A percentile compares a stretch with the other conserved stretches of the same genome.
Conservation (phyloP, 2,113 vertebrate genomes). For the Cinclus cinclus region DNA sequence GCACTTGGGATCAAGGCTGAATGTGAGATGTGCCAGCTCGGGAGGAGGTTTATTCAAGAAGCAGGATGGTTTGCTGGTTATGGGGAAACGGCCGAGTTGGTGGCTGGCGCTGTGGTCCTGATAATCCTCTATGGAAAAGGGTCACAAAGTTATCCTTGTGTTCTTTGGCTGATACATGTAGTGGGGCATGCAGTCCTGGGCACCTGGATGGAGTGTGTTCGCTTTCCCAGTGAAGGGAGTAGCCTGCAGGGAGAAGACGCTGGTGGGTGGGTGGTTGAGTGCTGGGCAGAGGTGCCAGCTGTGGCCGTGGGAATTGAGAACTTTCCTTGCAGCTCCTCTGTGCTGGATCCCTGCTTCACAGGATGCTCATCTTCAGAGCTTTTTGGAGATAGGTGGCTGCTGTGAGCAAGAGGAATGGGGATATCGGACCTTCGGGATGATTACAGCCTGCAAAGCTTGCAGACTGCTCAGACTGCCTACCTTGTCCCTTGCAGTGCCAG, state of each 20-base stretch:
- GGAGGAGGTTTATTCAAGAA: neutral
- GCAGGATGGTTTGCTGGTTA: neutral
- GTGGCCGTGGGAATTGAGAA: accelerated
- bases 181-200: accelerated
- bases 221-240: neutral
- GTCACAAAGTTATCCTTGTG: neutral
- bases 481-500: neutral
- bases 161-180: neutral
- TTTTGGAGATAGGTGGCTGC: neutral
- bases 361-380: neutral
- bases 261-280: neutral
- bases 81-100: neutral
- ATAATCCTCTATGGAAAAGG: neutral
- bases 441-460: neutral
- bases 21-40: neutral
- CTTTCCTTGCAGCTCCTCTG: neutral
- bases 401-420: neutral
- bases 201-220: neutral
- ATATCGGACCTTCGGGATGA: accelerated
- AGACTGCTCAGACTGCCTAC: neutral
- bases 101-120: neutral
- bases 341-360: neutral
- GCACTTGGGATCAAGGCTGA: neutral
- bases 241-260: accelerated
- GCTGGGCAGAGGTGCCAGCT: neutral